Evolutionary conservation across 2,797 vertebrate species (phyloP).

Genomic region (Crax fasciolata): DNA sequence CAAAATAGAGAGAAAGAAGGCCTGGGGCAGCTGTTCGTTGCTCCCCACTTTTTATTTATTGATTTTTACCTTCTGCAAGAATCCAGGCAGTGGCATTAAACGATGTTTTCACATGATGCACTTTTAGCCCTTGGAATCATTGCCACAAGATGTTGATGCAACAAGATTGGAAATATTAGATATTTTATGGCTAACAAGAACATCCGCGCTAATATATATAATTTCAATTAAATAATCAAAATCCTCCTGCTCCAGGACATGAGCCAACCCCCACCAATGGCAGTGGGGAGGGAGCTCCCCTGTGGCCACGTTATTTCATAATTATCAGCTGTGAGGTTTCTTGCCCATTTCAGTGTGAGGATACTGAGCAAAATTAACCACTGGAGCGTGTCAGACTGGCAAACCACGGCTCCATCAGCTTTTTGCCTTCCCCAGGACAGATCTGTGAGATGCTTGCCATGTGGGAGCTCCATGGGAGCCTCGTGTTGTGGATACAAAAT

Average conservation of each 20-base stretch:
- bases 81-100: background rate
- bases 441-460: accelerated
- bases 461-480: background rate
- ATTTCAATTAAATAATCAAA: constrained; percentile 74
- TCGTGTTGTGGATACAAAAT: background rate
- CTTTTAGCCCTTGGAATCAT: background rate
- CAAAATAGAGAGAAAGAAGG: background rate
- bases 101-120: background rate
- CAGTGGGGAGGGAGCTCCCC: constrained; percentile 19
- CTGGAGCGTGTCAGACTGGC: background rate
- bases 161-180: constrained; percentile 37
- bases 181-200: constrained; percentile 56
- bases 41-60: background rate
- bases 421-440: background rate
- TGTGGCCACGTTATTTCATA: constrained; percentile 46
- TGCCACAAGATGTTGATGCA: constrained; percentile 45
- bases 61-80: background rate
- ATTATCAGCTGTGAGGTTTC: constrained; percentile 55
- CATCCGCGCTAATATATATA: constrained; percentile 45
- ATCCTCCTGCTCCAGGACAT: constrained; percentile 55
- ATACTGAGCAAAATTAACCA: constrained; percentile 5
- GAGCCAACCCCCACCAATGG: background rate
- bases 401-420: background rate
- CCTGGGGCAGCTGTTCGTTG: background rate
- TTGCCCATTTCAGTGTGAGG: background rate